Conservation (phyloP, 2,797 vertebrate genomes). For the Vireo griseus region DNA sequence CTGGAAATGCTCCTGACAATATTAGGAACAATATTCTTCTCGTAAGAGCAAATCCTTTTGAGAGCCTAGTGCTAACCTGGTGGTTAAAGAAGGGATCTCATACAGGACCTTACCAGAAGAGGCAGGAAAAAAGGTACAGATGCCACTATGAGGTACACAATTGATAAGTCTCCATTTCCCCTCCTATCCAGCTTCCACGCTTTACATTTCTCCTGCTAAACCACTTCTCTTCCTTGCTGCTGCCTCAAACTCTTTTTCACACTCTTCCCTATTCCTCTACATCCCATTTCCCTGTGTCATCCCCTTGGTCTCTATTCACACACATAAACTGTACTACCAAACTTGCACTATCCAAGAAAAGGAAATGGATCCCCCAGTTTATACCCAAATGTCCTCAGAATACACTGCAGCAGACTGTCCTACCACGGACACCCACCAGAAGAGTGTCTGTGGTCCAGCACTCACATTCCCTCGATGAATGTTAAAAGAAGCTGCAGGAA, state of each 20-base stretch:
- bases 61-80: background rate
- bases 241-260: background rate
- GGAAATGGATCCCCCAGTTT: background rate
- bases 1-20: background rate
- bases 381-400: background rate
- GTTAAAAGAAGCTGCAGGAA: background rate
- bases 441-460: background rate
- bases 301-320: background rate
- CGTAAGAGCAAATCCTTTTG: background rate
- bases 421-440: background rate
- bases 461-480: background rate
- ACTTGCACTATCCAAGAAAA: too few relatives aligned
- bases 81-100: background rate
- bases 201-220: background rate
- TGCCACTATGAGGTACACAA: background rate
- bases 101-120: background rate
- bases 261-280: background rate
- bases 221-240: background rate
- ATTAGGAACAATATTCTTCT: background rate
- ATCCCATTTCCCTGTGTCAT: background rate
- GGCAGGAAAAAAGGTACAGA: background rate
- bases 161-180: background rate
- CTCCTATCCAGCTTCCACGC: background rate
- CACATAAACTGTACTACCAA: background rate
- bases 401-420: rapidly evolving